phyloP scores from a whole-genome alignment of 2,888 invertebrate genomes.

The Tetranychus truncatus region DNA sequence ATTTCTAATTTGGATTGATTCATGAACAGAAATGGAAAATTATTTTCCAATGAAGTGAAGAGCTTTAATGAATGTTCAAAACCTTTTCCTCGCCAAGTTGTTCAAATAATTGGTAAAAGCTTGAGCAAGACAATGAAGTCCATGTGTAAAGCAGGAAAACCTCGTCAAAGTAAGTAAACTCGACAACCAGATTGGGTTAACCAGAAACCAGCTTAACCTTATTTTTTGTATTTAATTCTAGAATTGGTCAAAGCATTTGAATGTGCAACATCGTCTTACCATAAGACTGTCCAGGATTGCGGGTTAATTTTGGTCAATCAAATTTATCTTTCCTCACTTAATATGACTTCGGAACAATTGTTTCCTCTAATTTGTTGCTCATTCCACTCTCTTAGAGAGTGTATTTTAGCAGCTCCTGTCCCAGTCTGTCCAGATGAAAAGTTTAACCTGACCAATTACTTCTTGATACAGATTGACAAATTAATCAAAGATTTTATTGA shows the following conservation, averaged over 20 bases:
- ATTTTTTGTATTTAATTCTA: neutral
- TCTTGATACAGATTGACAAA: neutral
- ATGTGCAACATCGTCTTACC: neutral
- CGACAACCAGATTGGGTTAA: neutral
- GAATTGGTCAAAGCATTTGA: neutral
- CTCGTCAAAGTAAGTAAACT: neutral
- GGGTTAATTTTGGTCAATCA: neutral
- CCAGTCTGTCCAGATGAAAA: neutral
- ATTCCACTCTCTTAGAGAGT: neutral
- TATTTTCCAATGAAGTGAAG: neutral
- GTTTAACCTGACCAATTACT: neutral
- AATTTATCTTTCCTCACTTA: neutral
- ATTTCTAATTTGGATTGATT: neutral
- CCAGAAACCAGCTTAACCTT: neutral
- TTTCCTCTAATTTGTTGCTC: slow-evolving; percentile 6
- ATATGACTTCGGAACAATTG: neutral
- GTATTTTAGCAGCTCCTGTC: neutral
- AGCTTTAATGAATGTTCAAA: neutral
- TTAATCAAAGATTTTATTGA: slow-evolving; percentile 3
- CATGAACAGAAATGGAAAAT: neutral
- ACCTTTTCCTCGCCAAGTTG: neutral
- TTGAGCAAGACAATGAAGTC: neutral
- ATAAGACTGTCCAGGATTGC: neutral
- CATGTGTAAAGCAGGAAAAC: slow-evolving; percentile 9
- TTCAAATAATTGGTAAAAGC: neutral